A percentile compares a stretch with the other conserved stretches of the same genome.
phyloP scores from a whole-genome alignment of 2,888 invertebrate species.

The Lycia hirtaria region DNA sequence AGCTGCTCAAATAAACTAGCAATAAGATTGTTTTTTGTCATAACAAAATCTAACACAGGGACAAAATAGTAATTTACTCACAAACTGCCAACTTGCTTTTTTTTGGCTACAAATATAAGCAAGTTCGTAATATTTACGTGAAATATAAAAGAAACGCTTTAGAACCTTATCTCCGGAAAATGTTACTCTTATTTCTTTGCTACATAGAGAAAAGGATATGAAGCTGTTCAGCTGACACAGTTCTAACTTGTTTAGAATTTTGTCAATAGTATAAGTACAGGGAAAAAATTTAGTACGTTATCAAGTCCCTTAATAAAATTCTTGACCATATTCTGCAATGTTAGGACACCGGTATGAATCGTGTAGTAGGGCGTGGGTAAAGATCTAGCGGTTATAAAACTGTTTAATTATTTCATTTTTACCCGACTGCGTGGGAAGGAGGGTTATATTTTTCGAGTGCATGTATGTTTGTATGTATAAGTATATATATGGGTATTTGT shows the following conservation, averaged over 20 bases:
- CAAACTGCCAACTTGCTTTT: conserved; percentile 16
- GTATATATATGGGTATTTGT: too few relatives aligned
- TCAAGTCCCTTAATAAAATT: conserved; percentile 60
- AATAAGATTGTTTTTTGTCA: conserved; percentile 12
- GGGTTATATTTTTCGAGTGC: too few relatives aligned
- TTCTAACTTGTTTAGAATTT: conserved; percentile 6
- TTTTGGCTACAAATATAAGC: conserved; percentile 19
- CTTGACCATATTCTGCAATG: conserved; percentile 60
- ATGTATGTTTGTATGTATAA: too few relatives aligned
- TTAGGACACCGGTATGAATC: conserved; percentile 52
- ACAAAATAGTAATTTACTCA: conserved; percentile 14
- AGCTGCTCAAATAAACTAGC: conserved; percentile 1
- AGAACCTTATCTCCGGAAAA: conserved; percentile 8
- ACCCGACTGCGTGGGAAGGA: too few relatives aligned
- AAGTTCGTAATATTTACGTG: conserved; percentile 8
- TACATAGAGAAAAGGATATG: background rate
- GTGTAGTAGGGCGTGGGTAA: conserved; percentile 30
- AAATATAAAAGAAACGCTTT: conserved; percentile 6
- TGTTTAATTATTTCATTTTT: too few relatives aligned
- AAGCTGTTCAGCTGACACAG: background rate
- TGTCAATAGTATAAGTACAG: conserved; percentile 11
- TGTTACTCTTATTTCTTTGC: background rate
- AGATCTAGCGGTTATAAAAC: conserved; percentile 28
- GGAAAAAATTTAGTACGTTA: conserved; percentile 51
- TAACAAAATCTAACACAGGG: conserved; percentile 16